Percentiles rank a stretch among this genome's conserved stretches.
Conservation (phyloP, 2,113 vertebrate genomes). For the Zosterops japonicus region DNA sequence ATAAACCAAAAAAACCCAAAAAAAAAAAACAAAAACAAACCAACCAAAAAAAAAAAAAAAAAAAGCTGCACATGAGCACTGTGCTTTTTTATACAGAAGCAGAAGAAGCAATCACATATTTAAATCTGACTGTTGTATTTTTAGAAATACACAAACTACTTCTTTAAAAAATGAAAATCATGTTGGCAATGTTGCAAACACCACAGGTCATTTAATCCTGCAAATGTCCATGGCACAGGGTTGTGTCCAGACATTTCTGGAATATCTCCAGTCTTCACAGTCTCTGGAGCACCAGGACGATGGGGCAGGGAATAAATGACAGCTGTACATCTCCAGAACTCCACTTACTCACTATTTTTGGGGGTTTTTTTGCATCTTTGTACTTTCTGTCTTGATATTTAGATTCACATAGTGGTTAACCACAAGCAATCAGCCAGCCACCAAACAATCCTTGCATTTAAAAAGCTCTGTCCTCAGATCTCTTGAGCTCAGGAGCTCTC, state of each 20-base stretch:
- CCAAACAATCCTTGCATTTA: background rate
- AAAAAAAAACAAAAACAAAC: too few species aligned
- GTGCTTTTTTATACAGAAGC: background rate
- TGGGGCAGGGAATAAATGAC: background rate
- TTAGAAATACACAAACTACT: background rate
- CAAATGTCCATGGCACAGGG: background rate
- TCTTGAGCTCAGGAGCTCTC: background rate
- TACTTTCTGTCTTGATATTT: background rate
- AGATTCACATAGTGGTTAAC: background rate
- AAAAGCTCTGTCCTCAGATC: background rate
- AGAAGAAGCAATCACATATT: background rate
- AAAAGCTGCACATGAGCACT: background rate
- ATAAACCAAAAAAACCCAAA: too few species aligned
- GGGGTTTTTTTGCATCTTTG: background rate
- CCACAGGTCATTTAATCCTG: background rate
- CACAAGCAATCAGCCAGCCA: background rate
- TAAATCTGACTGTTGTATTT: background rate
- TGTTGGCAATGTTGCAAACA: background rate
- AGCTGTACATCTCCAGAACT: background rate
- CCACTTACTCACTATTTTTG: fast-evolving
- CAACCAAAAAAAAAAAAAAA: background rate
- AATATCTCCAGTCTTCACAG: background rate
- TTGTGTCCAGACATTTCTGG: background rate
- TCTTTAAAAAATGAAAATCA: background rate
- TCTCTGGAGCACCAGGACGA: background rate